phyloP scores from a whole-genome alignment of 1,140 invertebrate genomes.

The Scaptomyza hsui region DNA sequence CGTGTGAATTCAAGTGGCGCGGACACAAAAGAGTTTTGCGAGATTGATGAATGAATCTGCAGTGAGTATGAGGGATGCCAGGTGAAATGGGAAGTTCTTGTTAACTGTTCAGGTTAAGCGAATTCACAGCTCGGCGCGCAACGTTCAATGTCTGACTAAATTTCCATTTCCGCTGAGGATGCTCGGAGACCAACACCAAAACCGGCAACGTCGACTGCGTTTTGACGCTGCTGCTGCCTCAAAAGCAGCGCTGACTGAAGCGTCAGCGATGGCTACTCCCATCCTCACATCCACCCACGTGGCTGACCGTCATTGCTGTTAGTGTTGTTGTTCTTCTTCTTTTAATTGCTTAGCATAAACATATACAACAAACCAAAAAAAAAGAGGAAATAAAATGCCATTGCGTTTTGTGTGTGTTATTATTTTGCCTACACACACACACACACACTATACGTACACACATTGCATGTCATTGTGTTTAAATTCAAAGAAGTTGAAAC shows the following conservation, averaged over 20 bases:
- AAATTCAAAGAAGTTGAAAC: conserved; percentile 21
- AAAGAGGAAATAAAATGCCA: conserved; percentile 50
- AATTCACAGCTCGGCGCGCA: conserved; percentile 57
- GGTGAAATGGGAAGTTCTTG: not conserved
- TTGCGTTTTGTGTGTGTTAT: conserved; percentile 25
- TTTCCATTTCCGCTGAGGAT: conserved; percentile 69
- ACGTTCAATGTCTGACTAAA: conserved; percentile 73
- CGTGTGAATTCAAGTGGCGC: conserved; percentile 19
- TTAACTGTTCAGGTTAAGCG: conserved; percentile 9
- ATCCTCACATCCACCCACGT: conserved; percentile 60
- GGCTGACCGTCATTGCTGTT: conserved; percentile 51
- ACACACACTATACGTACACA: conserved; percentile 8
- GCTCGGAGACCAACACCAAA: conserved; percentile 49
- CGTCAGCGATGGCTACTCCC: conserved; percentile 31
- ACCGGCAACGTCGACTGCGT: conserved; percentile 24
- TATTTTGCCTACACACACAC: not conserved
- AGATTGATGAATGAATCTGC: conserved; percentile 1
- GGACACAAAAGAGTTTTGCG: conserved; percentile 1
- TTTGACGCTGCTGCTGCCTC: too few species aligned
- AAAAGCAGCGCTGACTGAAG: not conserved
- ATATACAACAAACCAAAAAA: conserved; percentile 24
- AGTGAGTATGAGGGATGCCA: not conserved
- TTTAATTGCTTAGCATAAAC: conserved; percentile 71
- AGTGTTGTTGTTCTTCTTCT: conserved; percentile 34
- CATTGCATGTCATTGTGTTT: conserved; percentile 56